Evolutionary conservation across 2,113 vertebrate species (phyloP), one percentile per base, ranked within the genome.

Genomic region (Macroglossus sobrinus): DNA sequence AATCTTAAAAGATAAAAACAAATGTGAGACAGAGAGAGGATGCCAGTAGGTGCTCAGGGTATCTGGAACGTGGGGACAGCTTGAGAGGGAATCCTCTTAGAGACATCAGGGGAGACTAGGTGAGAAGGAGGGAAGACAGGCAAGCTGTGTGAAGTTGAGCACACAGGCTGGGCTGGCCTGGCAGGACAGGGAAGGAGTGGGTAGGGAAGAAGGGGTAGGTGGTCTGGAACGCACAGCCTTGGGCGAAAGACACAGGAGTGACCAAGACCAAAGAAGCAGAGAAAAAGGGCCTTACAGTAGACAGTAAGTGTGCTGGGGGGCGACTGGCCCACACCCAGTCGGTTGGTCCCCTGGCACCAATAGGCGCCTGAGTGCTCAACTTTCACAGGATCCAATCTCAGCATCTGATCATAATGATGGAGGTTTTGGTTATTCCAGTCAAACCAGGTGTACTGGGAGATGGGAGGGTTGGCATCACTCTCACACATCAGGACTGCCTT

Each of bases 361-460:
- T 98, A 99, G 99, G 98, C 99, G 98, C 97, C 98, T 93, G 98
- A 99, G 99, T 97, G 99, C 98, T 33, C 98, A 98, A 93, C 97
- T 98, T 93, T 99, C 99, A 97, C 99, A 96, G 97, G 99, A 98
- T 97, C 99, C 99, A 98, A 2, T 4, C 18, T 96, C 94, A 98
- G 94, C 2, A 0, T 97, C 82, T 45, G 94, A 15, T 68, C 16
- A 0, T 5, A 1, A 1, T 87, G 19, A 2, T 55, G 63, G 14
- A 97, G 85, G 4, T 96, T 40, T 50, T 53, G 88, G 85, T 93
- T 78, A 9, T 94, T 96, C 93, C 82, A 7, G 61, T 97, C 95
- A 43, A 97, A 96, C 97, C 97, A 98, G 82, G 15, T 4, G 4
- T 96, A 98, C 1, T 4, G 22, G 2, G 4, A 66, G 57, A 63